Percentiles rank a stretch among this genome's conserved stretches.
Conservation (phyloP, 1,140 invertebrate genomes). For the Bradysia coprophila region DNA sequence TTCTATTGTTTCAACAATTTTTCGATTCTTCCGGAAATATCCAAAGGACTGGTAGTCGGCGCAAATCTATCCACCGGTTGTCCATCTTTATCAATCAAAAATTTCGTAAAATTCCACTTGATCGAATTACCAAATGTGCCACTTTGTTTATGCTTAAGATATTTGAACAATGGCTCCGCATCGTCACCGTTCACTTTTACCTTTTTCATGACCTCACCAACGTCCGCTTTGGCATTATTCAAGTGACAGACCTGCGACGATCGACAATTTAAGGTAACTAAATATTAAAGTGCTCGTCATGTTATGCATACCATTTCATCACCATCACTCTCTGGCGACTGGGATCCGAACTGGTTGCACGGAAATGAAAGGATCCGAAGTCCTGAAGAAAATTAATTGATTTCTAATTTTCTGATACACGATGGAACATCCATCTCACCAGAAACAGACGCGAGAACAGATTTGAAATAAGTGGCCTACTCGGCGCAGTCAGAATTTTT, state of each 20-base stretch:
- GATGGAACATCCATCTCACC: too few relatives aligned
- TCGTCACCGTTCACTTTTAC: constrained; percentile 76
- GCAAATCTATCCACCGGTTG: constrained; percentile 63
- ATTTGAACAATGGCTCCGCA: constrained; percentile 76
- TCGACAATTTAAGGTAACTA: constrained; percentile 38
- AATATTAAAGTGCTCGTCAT: too few relatives aligned
- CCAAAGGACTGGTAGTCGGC: constrained; percentile 52
- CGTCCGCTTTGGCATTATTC: constrained; percentile 46
- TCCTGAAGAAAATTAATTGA: constrained; percentile 16
- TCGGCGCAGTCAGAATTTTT: too few relatives aligned
- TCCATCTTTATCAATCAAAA: constrained; percentile 76
- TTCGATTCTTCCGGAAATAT: constrained; percentile 41
- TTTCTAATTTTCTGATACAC: too few relatives aligned
- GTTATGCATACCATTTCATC: constrained; percentile 56
- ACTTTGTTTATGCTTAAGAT: constrained; percentile 61
- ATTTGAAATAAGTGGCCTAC: too few relatives aligned
- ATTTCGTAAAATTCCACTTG: constrained; percentile 98
- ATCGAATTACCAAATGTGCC: constrained; percentile 61
- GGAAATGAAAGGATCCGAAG: constrained; percentile 75
- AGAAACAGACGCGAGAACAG: too few relatives aligned
- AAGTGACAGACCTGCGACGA: constrained; percentile 51
- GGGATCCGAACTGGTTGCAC: constrained; percentile 76
- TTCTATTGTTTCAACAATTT: constrained; percentile 39
- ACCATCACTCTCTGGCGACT: constrained; percentile 51
- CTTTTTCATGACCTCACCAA: constrained; percentile 48